Base-by-base conservation (phyloP, 2,113 vertebrate species). In the Lampris megalopsis region DNA sequence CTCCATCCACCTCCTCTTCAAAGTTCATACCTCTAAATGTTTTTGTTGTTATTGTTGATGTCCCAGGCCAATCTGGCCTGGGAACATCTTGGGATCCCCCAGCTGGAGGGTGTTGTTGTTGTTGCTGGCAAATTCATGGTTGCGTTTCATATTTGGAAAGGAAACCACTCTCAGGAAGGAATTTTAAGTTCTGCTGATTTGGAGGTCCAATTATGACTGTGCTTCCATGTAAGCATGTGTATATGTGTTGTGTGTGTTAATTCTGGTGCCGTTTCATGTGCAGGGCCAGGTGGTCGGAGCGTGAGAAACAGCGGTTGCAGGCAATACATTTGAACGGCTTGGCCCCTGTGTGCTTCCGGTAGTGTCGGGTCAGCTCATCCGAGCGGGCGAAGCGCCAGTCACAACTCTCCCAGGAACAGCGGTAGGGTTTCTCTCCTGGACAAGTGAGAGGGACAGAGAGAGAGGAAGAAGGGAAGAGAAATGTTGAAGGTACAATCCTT, bases 221-320 rank as follows among this genome's bases (percentile, higher is more conserved):
- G 24, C 37, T 47, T 57, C 57, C 3, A 1, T 37, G 24, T 41
- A 0, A 37, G 35, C 37, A 9, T 63, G 50, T 5, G 1, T 43
- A 11, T 41, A 54, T 40, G 66, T 50, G 64, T 54, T 50, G 61
- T 36, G n/a, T 38, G 8, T 6, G 40, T 73, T 93, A 97, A 75
- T 96, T 97, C 93, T 96, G 96, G 92, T 97, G 96, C 38, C 96
- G 88, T 81, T 96, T 96, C 96, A 96, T 96, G 93, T 97, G 96
- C 79, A 97, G 94, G 9, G 96, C 96, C 90, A 97, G 94, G 85
- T 97, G 96, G 89, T 97, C 96, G 0, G 96, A 97, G 84, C 96
- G 96, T 2, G 96, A 97, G 93, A 97, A 97, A 89, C 96, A 96
- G 70, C 96, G 96, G 81, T 95, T 96, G 43, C 96, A 97, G 71